Percentiles rank a stretch among this genome's conserved stretches.
phyloP scores from a whole-genome alignment of 2,888 invertebrate genomes.

The Rutpela maculata region DNA sequence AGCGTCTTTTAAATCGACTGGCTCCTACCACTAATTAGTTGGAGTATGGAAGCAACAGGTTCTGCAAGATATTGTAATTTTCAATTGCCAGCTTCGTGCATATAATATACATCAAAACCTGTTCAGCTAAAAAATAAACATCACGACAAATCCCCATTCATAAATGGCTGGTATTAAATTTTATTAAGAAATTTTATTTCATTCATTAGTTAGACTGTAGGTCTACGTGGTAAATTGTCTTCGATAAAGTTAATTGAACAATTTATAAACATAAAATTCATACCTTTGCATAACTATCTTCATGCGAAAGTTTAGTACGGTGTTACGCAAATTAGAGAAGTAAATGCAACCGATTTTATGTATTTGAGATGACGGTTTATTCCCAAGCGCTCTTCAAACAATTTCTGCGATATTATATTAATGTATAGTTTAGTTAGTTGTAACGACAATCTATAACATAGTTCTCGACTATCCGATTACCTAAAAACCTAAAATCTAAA shows the following conservation, averaged over 20 bases:
- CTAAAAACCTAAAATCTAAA: too few relatives aligned
- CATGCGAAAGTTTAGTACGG: too few relatives aligned
- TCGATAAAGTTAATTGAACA: background rate
- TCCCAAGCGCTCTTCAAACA: too few relatives aligned
- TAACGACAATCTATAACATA: too few relatives aligned
- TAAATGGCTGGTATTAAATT: slow-evolving; percentile 14
- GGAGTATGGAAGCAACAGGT: slow-evolving; percentile 34
- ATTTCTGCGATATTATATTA: too few relatives aligned
- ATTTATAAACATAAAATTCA: slow-evolving; percentile 1
- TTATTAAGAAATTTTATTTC: slow-evolving; percentile 20
- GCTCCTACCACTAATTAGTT: slow-evolving; percentile 30
- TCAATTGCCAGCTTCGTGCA: slow-evolving; percentile 22
- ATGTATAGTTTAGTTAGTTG: too few relatives aligned
- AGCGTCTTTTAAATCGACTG: background rate
- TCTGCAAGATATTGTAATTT: slow-evolving; percentile 32
- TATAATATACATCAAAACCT: slow-evolving; percentile 24
- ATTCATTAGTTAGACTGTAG: slow-evolving; percentile 24
- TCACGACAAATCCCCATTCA: slow-evolving; percentile 35
- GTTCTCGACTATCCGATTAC: too few relatives aligned
- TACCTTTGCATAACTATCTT: too few relatives aligned
- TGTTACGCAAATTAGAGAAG: too few relatives aligned
- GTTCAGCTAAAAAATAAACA: slow-evolving; percentile 27
- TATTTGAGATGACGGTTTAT: too few relatives aligned
- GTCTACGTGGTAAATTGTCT: background rate
- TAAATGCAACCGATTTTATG: too few relatives aligned